Evolutionary conservation across 2,113 vertebrate genomes (phyloP).

Genomic region (Coturnix japonica): DNA sequence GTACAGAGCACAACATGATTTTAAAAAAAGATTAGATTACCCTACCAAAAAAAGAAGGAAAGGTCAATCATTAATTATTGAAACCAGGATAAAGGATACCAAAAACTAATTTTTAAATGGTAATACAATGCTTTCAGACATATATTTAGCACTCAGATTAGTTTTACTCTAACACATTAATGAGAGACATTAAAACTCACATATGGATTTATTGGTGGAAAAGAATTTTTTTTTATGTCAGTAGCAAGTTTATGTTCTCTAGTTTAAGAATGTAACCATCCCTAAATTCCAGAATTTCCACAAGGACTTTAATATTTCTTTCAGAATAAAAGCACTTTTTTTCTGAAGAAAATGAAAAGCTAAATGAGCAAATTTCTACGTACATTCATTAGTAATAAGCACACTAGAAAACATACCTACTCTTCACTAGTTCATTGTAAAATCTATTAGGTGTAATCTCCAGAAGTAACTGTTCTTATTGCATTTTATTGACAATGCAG

Average conservation of each 20-base stretch:
- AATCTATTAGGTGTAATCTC: conserved; percentile 83
- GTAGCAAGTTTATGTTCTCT: background rate
- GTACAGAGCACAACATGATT: conserved; percentile 24
- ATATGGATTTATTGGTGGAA: background rate
- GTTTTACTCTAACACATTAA: background rate
- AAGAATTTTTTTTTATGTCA: background rate
- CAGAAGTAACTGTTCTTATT: conserved; percentile 83
- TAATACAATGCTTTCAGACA: conserved; percentile 14
- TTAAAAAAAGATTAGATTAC: conserved; percentile 44
- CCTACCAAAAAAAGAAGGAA: background rate
- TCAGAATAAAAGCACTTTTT: background rate
- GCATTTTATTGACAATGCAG: conserved; percentile 82
- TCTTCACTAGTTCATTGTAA: conserved; percentile 81
- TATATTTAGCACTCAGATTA: background rate
- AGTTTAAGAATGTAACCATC: background rate
- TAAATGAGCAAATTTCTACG: conserved; percentile 71
- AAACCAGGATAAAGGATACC: background rate
- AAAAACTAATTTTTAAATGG: background rate
- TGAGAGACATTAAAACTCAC: background rate
- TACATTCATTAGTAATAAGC: conserved; percentile 71
- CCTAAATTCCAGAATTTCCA: conserved; percentile 17
- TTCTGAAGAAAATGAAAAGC: conserved; percentile 39
- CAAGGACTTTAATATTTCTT: conserved; percentile 22
- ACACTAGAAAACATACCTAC: conserved; percentile 73
- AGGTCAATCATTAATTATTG: conserved; percentile 33